Evolutionary conservation across 2,888 invertebrate species (phyloP).

Genomic region (Homarus gammarus): DNA sequence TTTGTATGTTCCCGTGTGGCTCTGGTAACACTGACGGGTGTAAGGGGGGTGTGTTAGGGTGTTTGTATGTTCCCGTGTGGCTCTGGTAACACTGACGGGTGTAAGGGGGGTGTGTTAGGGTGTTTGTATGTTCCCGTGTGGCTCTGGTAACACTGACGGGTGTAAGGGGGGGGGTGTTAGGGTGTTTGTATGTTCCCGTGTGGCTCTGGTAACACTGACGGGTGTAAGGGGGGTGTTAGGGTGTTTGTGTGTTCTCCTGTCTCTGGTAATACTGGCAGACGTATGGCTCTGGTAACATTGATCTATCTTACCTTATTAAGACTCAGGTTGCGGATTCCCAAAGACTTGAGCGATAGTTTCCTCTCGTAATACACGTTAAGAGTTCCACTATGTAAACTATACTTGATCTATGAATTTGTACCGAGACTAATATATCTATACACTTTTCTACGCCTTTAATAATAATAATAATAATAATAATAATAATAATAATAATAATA

Average conservation of each 20-base stretch:
- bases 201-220: too few species aligned
- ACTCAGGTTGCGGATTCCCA: too few species aligned
- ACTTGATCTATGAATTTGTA: too few species aligned
- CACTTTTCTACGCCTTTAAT: background rate
- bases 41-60: conserved; percentile 6
- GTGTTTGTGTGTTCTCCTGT: background rate
- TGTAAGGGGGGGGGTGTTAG: conserved; percentile 7
- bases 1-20: conserved; percentile 28
- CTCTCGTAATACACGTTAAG: background rate
- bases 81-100: background rate
- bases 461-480: too few species aligned
- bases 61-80: conserved; percentile 14
- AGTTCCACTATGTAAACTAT: too few species aligned
- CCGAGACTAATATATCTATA: background rate
- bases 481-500: too few species aligned
- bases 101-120: conserved; percentile 13
- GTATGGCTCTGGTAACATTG: too few species aligned
- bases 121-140: background rate
- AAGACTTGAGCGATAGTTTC: background rate
- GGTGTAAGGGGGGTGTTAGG: conserved; percentile 2
- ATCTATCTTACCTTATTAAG: too few species aligned
- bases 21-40: too few species aligned
- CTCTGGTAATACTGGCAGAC: too few species aligned
- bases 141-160: background rate
- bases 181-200: background rate